Evolutionary conservation across 2,888 invertebrate species (phyloP), one percentile per base, ranked within the genome.

Genomic region (Sicus ferrugineus): DNA sequence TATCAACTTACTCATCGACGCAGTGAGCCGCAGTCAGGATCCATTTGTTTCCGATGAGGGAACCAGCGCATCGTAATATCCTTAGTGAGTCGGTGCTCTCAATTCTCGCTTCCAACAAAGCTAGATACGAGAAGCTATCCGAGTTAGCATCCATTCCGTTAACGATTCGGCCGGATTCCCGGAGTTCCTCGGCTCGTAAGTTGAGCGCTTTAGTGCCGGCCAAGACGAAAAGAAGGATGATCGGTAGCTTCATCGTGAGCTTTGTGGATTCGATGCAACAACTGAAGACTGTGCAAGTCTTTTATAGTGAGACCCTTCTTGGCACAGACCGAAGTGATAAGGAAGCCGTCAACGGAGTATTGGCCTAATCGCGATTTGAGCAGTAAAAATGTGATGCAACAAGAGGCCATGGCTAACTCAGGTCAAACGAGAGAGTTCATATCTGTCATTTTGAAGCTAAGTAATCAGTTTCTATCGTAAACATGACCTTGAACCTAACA

Each of bases 1-100:
- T 1, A 34, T 34, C 11, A n/a, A 65, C 72, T 71, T 69, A 76
- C 75, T 50, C 38, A 62, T 72, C 64, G n/a, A 72, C 50, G 38
- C 77, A 77, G 68, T 77, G 76, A 59, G 76, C 77, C 28, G 77
- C 76, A 23, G 76, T 76, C 21, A 75, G 61, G 7, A 77, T 56
- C 70, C 71, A 75, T 46, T 56, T 62, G 1, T 63, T 26, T 1
- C 72, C 70, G 62, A 77, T 75, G 34, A 77, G 62, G 19, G 75
- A 68, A 61, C 74, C 76, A 56, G 75, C 76, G 21, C 80, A 80
- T 42, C 14, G 5, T 42, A n/a, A 1, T 4, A 16, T 42, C 9
- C 1, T 1, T 42, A 14, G 16, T n/a, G 42, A 42, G 16, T 42
- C n/a, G 1, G 42, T n/a, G 42, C 4, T 42, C 11, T 42, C n/a